These are phyloP conservation scores for Sebastes iracundus DNA, from an alignment of 2,797 vertebrate species.

Conservation along the genomic window DNA sequence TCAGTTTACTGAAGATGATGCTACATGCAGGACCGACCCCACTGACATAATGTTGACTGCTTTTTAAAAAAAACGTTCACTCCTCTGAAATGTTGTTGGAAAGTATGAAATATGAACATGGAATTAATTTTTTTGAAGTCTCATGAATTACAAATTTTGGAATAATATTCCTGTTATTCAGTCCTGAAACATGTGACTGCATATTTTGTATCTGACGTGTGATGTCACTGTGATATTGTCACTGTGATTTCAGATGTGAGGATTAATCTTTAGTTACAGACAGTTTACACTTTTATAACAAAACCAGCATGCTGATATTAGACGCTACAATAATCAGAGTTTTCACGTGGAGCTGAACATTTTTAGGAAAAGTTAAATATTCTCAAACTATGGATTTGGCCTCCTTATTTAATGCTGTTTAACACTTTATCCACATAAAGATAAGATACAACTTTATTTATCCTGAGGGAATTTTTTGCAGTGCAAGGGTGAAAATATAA, in stretches of 20 bases:
- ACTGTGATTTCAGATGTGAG: not conserved
- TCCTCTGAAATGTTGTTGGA: not conserved
- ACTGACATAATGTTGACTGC: fast-evolving
- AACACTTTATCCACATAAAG: no score
- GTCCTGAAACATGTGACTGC: not conserved
- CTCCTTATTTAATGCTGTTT: no score
- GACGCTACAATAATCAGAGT: no score
- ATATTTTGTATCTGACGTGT: not conserved
- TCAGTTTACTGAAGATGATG: not conserved
- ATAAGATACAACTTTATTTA: no score
- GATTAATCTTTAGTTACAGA: not conserved
- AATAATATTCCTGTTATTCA: not conserved
- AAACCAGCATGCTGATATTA: not conserved
- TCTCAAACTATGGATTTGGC: no score
- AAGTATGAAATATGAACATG: not conserved
- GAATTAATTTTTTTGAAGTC: not conserved
- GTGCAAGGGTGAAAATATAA: no score
- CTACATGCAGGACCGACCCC: not conserved
- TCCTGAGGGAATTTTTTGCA: no score
- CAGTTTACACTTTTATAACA: not conserved
- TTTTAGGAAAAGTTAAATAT: no score
- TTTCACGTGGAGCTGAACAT: no score
- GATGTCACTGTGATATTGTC: not conserved
- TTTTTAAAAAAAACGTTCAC: not conserved
- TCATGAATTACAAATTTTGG: not conserved